Percentiles rank a stretch among this genome's conserved stretches.
phyloP scores from a whole-genome alignment of 2,888 invertebrate species.

The Leptopilina syphax region DNA sequence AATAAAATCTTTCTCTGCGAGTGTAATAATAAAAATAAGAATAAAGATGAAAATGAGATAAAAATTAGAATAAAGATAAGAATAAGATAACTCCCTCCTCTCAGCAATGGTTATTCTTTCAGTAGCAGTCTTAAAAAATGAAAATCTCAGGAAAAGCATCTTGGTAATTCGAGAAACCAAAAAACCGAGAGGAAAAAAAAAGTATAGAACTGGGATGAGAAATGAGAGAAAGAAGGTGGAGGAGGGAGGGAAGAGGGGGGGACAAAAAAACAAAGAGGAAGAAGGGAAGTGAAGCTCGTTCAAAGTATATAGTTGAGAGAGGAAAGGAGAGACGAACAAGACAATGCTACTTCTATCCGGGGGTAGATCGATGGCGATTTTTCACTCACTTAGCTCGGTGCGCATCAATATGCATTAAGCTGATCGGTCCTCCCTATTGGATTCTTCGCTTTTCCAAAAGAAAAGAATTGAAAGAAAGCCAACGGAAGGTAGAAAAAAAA shows the following conservation, averaged over 20 bases:
- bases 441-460: conserved; percentile 60
- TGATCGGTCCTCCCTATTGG: conserved; percentile 75
- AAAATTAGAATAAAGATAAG: too few relatives aligned
- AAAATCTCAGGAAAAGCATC: neutral
- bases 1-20: too few relatives aligned
- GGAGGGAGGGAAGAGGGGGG: neutral
- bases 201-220: neutral
- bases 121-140: neutral
- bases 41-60: too few relatives aligned
- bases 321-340: conserved; percentile 52
- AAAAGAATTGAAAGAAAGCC: conserved; percentile 53
- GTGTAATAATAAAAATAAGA: too few relatives aligned
- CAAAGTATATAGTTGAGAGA: conserved; percentile 41
- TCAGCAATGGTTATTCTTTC: too few relatives aligned
- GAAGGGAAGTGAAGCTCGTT: conserved; percentile 26
- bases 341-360: conserved; percentile 58
- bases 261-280: conserved; percentile 17
- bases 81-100: too few relatives aligned
- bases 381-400: conserved; percentile 76
- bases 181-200: conserved; percentile 25
- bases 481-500: conserved; percentile 46
- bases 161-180: conserved; percentile 34
- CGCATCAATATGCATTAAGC: conserved; percentile 77
- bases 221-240: conserved; percentile 8
- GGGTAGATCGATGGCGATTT: conserved; percentile 76